Evolutionary conservation across 2,888 invertebrate genomes (phyloP).

Genomic region (Periphyllus acericola): DNA sequence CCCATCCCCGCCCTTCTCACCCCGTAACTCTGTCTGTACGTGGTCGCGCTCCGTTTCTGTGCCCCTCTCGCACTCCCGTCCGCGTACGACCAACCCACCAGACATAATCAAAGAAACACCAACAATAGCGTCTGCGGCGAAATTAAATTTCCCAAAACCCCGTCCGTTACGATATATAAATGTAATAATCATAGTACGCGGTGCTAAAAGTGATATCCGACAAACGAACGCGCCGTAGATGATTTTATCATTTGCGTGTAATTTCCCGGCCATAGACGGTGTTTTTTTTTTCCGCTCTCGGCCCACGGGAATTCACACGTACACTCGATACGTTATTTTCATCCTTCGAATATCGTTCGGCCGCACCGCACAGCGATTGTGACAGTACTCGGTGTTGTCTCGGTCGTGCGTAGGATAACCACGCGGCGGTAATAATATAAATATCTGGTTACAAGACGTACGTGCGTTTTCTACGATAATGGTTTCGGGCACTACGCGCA

Average conservation of each 20-base stretch:
- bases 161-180: neutral
- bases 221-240: neutral
- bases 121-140: slow-evolving; percentile 42
- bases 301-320: slow-evolving; percentile 4
- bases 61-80: neutral
- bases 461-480: neutral
- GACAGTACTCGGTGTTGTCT: neutral
- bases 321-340: neutral
- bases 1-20: too few relatives aligned
- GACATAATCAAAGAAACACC: slow-evolving; percentile 20
- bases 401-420: neutral
- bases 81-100: neutral
- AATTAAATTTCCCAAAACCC: slow-evolving; percentile 19
- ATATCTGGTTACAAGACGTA: neutral
- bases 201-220: slow-evolving; percentile 23
- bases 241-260: slow-evolving; percentile 16
- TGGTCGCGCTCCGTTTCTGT: too few relatives aligned
- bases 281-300: neutral
- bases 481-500: neutral
- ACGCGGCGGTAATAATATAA: neutral
- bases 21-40: neutral
- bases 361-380: neutral
- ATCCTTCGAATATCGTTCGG: neutral
- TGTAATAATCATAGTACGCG: neutral
- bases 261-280: neutral